phyloP scores from a whole-genome alignment of 2,888 invertebrate species.

The Eupithecia inturbata region DNA sequence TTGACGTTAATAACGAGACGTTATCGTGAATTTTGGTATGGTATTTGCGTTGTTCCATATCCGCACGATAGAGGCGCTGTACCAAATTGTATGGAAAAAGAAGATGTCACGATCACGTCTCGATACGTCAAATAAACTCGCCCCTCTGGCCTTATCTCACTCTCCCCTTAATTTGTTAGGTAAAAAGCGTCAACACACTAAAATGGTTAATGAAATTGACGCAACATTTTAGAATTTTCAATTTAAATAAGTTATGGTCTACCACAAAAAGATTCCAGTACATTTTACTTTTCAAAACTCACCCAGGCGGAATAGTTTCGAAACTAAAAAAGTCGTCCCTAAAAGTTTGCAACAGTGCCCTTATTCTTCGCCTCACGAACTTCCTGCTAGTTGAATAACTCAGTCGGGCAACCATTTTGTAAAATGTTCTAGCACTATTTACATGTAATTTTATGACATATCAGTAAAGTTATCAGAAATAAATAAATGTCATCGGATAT shows the following conservation, averaged over 20 bases:
- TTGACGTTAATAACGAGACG: no score
- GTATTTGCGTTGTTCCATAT: no score
- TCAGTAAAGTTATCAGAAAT: no score
- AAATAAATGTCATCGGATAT: no score
- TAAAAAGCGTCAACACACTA: neutral
- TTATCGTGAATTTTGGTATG: no score
- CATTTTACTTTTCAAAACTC: neutral
- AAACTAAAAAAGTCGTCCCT: slow-evolving; percentile 16
- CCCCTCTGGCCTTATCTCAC: neutral
- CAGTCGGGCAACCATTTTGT: neutral
- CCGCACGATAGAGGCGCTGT: neutral
- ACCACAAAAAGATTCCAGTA: neutral
- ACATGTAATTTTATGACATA: neutral
- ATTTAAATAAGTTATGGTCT: neutral
- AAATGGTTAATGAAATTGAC: neutral
- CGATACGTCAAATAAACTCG: no score
- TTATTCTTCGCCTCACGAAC: neutral
- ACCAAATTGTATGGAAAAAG: no score
- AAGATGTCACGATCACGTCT: no score
- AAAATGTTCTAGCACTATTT: neutral
- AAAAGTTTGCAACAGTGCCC: slow-evolving; percentile 9
- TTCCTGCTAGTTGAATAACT: slow-evolving; percentile 33
- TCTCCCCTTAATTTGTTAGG: neutral
- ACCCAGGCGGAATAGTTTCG: slow-evolving; percentile 17
- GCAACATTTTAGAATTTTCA: neutral